Base-by-base conservation (phyloP, 2,888 invertebrate genomes). In the Hypena proboscidalis region DNA sequence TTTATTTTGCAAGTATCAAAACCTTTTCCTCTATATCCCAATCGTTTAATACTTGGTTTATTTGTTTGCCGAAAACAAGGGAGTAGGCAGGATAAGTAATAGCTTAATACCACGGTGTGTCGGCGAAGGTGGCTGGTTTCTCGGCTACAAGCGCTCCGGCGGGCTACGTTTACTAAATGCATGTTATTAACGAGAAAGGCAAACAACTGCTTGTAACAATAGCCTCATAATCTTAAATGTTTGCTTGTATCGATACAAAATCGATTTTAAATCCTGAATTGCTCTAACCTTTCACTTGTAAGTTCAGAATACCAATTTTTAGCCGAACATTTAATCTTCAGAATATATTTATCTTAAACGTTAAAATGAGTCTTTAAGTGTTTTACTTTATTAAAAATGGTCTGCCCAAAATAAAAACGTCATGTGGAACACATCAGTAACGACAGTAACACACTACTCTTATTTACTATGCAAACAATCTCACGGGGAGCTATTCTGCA, bases 61-160 rank as follows among this genome's bases (percentile, higher is more conserved):
- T 80, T 74, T 72, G 78, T 80, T 83, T 75, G 70, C 67, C 72
- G 53, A 80, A 85, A 87, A 79, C 70, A 65, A 74, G 66, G 67
- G 68, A 77, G 69, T 75, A 77, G 79, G 67, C 70, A 63, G 80
- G 77, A 89, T 90, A 89, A 90, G 77, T 90, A 90, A 90, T 90
- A 90, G 89, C 90, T 90, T 90, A 90, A 90, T 90, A 87, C 79
- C 58, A 90, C 67, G 83, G 81, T 87, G 64, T 58, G 58, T 67
- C 63, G 58, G 56, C 53, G 62, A 74, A 90, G 87, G 90, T 90
- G 90, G 77, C 80, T 85, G 80, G 69, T 60, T 90, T 89, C 85
- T 88, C 90, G 67, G 86, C 88, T 86, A 51, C 64, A 61, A 54
- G 72, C 61, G 61, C 53, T 69, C 52, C 59, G 50, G 58, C 61